A percentile compares a stretch with the other conserved stretches of the same genome.
Evolutionary conservation across 2,797 vertebrate genomes (phyloP).

Genomic region (Hippopotamyrus pictus): DNA sequence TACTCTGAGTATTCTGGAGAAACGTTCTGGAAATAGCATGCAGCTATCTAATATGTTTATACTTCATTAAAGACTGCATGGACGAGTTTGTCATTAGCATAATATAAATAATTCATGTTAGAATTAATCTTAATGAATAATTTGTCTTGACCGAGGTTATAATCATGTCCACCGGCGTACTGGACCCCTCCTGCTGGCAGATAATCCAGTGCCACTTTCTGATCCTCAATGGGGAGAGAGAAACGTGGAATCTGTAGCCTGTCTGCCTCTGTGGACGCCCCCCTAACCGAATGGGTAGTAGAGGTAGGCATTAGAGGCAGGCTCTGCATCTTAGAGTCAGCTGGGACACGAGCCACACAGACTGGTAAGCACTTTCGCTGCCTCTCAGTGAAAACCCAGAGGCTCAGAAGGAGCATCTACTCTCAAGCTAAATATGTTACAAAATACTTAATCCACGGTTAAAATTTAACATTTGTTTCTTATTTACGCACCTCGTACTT

Average conservation of each 20-base stretch:
- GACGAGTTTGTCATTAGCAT: not conserved
- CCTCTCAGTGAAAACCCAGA: not conserved
- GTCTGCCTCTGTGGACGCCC: not conserved
- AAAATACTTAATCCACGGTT: not conserved
- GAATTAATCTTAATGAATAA: not conserved
- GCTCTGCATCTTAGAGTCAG: not conserved
- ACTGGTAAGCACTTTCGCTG: not conserved
- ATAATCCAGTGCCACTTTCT: not conserved
- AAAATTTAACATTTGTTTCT: not conserved
- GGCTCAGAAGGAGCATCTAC: not conserved
- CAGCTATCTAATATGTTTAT: not conserved
- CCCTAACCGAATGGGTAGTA: not conserved
- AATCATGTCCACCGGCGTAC: not conserved
- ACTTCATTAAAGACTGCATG: not conserved
- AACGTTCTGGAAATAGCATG: not conserved
- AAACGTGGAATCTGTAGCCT: not conserved
- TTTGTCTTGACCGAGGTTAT: not conserved
- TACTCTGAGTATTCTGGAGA: not conserved
- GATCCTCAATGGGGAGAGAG: not conserved
- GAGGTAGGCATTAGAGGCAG: not conserved
- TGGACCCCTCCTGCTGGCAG: not conserved
- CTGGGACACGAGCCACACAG: not conserved
- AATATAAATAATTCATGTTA: conserved; percentile 15
- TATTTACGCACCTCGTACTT: not conserved
- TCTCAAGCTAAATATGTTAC: not conserved